A percentile compares a stretch with the other conserved stretches of the same genome.
These are phyloP conservation scores for Anthonomus grandis DNA, from an alignment of 1,140 invertebrate species.

Conservation along the genomic window DNA sequence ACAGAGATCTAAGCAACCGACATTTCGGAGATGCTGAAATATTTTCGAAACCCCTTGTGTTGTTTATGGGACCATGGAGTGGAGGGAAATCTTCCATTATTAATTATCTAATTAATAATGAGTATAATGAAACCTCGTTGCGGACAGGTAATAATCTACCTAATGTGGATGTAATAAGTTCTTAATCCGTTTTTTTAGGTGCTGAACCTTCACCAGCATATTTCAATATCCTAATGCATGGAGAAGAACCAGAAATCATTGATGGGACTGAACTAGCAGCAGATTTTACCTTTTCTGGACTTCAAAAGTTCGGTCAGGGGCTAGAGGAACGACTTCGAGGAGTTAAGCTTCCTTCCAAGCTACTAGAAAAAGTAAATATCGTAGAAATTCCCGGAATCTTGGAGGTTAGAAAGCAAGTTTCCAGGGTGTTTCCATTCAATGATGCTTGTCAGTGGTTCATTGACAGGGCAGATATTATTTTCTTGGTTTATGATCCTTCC, in stretches of 20 bases:
- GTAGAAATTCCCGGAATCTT: conserved; percentile 95
- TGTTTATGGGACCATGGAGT: conserved; percentile 95
- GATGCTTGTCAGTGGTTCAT: conserved; percentile 97
- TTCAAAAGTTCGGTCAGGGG: conserved; percentile 93
- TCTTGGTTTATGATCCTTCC: conserved; percentile 91
- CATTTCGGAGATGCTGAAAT: conserved; percentile 93
- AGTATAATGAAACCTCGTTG: conserved; percentile 76
- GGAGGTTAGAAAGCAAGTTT: conserved; percentile 90
- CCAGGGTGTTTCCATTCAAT: conserved; percentile 89
- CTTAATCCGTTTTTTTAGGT: conserved; percentile 55
- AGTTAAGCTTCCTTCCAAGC: conserved; percentile 72
- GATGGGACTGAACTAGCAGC: conserved; percentile 90
- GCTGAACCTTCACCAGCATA: conserved; percentile 90
- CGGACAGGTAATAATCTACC: conserved; percentile 68
- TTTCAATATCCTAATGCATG: conserved; percentile 90
- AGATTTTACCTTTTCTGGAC: conserved; percentile 87
- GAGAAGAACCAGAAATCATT: conserved; percentile 76
- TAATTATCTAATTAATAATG: conserved; percentile 86
- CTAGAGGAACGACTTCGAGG: conserved; percentile 85
- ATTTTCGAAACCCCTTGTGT: conserved; percentile 87
- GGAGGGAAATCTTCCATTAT: conserved; percentile 93
- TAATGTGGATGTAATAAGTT: background rate
- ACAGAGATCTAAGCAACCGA: conserved; percentile 86
- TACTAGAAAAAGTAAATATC: conserved; percentile 92
- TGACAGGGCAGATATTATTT: conserved; percentile 91